Evolutionary conservation across 2,797 vertebrate genomes (phyloP).

Genomic region (Carcharodon carcharias): DNA sequence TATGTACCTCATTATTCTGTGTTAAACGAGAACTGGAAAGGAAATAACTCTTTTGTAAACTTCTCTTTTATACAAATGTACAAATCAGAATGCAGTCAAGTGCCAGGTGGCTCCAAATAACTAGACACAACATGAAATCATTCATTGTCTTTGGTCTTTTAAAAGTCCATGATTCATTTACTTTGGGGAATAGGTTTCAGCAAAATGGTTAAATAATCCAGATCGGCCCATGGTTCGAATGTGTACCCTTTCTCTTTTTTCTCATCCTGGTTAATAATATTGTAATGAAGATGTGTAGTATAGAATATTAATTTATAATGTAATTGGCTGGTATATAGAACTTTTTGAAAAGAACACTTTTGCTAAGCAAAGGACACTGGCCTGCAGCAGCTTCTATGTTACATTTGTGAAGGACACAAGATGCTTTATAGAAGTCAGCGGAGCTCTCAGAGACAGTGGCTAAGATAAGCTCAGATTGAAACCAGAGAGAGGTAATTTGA

Average conservation of each 20-base stretch:
- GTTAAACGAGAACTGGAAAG: slow-evolving; percentile 41
- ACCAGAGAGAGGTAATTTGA: no score
- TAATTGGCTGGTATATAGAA: no score
- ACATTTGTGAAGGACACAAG: no score
- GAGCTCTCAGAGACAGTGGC: no score
- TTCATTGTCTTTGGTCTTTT: slow-evolving; percentile 44
- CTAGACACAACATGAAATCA: slow-evolving; percentile 42
- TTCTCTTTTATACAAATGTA: slow-evolving; percentile 39
- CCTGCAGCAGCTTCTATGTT: no score
- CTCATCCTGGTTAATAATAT: background rate
- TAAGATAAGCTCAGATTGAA: no score
- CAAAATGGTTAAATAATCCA: slow-evolving; percentile 36
- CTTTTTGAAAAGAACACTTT: no score
- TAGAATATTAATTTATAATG: no score
- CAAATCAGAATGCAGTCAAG: slow-evolving; percentile 34
- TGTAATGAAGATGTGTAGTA: no score
- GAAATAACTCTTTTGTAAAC: slow-evolving; percentile 44
- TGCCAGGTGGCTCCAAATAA: slow-evolving; percentile 35
- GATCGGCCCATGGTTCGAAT: background rate
- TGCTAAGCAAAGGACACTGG: no score
- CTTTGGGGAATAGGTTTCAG: slow-evolving; percentile 18
- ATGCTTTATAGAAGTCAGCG: no score
- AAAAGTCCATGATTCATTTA: slow-evolving; percentile 33
- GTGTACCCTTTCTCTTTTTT: background rate
- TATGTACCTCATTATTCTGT: slow-evolving; percentile 40